These are phyloP conservation scores for Hyposoter didymator DNA, from an alignment of 2,888 invertebrate species.

Conservation along the genomic window DNA sequence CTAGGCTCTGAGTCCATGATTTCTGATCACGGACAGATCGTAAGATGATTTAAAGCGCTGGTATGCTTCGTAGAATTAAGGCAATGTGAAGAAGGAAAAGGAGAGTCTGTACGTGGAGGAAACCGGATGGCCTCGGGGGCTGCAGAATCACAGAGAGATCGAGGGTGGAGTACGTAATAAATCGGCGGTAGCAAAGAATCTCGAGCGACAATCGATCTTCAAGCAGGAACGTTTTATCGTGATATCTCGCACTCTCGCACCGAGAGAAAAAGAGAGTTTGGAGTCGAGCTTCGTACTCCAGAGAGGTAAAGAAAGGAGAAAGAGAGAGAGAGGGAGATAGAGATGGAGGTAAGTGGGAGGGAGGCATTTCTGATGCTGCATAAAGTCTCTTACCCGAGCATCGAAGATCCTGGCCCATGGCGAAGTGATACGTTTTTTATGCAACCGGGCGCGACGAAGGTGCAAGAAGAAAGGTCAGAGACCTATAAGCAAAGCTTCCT, in stretches of 20 bases:
- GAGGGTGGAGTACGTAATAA: constrained; percentile 72
- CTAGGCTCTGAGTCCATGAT: constrained; percentile 44
- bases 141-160: constrained; percentile 68
- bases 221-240: constrained; percentile 75
- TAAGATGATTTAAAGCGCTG: constrained; percentile 62
- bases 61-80: constrained; percentile 62
- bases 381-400: constrained; percentile 51
- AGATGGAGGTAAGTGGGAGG: not conserved
- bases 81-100: constrained; percentile 37
- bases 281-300: constrained; percentile 18
- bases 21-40: constrained; percentile 66
- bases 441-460: constrained; percentile 58
- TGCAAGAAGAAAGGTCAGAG: constrained; percentile 61
- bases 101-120: constrained; percentile 25
- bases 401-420: constrained; percentile 70
- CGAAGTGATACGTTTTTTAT: constrained; percentile 71
- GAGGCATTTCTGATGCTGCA: constrained; percentile 54
- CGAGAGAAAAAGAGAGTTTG: constrained; percentile 28
- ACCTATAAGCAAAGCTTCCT: constrained; percentile 53
- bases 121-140: constrained; percentile 61
- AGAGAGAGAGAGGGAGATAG: constrained; percentile 19
- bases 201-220: constrained; percentile 79
- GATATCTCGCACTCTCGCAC: constrained; percentile 72
- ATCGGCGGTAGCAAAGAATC: constrained; percentile 76
- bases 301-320: constrained; percentile 42